phyloP scores from a whole-genome alignment of 2,797 vertebrate genomes.

The Anas bernieri region DNA sequence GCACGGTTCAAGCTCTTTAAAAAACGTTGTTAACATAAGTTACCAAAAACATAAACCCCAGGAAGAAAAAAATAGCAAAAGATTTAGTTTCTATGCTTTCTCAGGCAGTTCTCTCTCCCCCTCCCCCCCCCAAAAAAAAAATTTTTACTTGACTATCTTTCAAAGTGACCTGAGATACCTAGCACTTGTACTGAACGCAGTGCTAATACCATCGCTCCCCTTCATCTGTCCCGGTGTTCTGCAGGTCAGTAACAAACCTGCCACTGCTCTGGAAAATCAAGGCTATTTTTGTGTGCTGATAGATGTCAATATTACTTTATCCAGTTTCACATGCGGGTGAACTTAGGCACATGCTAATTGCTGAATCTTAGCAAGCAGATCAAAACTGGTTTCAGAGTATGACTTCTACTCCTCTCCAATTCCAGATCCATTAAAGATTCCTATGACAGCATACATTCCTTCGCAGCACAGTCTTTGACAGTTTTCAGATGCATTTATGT shows the following conservation, averaged over 20 bases:
- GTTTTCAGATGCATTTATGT: neutral
- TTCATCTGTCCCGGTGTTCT: neutral
- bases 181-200: neutral
- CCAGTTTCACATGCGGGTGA: accelerated
- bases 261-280: neutral
- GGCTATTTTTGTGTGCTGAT: neutral
- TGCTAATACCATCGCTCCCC: neutral
- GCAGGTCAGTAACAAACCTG: neutral
- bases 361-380: neutral
- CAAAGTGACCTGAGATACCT: neutral
- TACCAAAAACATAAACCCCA: neutral
- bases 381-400: neutral
- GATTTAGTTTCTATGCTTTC: neutral
- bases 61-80: neutral
- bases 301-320: neutral
- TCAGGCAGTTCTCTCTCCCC: no score
- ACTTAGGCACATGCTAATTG: neutral
- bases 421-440: neutral
- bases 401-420: neutral
- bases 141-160: neutral
- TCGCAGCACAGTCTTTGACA: neutral
- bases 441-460: neutral
- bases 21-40: neutral
- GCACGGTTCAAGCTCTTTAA: neutral
- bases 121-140: no score